Conservation (phyloP, 2,797 vertebrate genomes). For the Forpus xanthops region DNA sequence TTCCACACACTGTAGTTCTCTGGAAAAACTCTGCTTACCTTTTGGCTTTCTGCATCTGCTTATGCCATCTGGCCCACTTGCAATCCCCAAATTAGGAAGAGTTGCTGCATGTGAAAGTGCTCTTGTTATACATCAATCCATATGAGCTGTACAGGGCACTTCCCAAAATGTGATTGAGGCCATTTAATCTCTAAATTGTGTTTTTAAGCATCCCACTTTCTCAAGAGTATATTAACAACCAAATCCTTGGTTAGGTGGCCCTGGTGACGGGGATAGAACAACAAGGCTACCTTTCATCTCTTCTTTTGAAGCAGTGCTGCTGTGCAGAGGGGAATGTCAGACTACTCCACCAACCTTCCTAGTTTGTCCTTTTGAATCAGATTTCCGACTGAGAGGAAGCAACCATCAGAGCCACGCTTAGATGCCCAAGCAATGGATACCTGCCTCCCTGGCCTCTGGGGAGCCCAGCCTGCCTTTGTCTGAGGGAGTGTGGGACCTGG, state of each 20-base stretch:
- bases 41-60: neutral
- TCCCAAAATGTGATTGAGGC: neutral
- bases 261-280: neutral
- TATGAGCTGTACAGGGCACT: neutral
- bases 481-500: accelerated
- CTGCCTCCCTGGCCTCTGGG: neutral
- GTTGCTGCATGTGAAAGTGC: neutral
- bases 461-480: neutral
- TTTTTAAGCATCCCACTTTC: neutral
- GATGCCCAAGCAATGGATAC: accelerated
- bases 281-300: neutral
- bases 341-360: neutral
- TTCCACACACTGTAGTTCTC: neutral
- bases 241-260: neutral
- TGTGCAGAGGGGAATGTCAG: neutral
- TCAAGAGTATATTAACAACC: neutral
- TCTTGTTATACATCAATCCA: accelerated
- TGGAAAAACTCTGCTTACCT: neutral
- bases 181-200: neutral
- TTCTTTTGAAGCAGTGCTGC: neutral
- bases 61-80: neutral
- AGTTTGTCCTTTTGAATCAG: neutral
- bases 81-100: neutral
- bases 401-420: neutral
- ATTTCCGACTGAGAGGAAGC: neutral